Conservation (phyloP, 1,140 invertebrate genomes). For the Acromyrmex echinatior region DNA sequence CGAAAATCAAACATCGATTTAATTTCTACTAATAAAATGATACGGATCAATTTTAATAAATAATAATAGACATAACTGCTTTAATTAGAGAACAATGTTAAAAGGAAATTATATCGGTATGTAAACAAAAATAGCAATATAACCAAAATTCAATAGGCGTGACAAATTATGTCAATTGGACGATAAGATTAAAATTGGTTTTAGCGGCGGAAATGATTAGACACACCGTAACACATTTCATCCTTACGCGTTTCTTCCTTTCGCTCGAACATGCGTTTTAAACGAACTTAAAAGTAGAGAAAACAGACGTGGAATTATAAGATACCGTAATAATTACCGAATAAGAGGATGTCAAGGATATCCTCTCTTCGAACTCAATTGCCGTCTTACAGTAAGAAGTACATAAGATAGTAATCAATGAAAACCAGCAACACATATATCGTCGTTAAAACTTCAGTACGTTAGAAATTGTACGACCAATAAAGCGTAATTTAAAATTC, state of each 20-base stretch:
- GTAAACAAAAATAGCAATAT: background rate
- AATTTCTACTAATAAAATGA: slow-evolving; percentile 2
- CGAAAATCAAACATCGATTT: background rate
- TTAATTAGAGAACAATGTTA: slow-evolving; percentile 10
- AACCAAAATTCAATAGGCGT: slow-evolving; percentile 3
- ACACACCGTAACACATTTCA: background rate
- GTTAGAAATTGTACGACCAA: background rate
- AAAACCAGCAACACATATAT: slow-evolving; percentile 20
- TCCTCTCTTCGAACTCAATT: slow-evolving; percentile 64
- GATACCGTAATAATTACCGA: slow-evolving; percentile 64
- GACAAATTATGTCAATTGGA: slow-evolving; percentile 29
- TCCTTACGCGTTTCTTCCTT: background rate
- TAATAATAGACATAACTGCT: background rate
- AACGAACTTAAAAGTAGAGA: background rate
- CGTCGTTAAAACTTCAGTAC: background rate
- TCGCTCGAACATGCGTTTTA: background rate
- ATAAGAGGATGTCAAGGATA: slow-evolving; percentile 74
- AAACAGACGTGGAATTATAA: background rate
- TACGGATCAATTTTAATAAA: background rate
- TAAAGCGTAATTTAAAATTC: background rate
- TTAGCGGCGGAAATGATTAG: background rate
- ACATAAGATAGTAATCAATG: background rate
- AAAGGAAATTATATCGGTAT: background rate
- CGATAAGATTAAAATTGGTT: slow-evolving; percentile 40
- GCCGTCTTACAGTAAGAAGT: background rate